Evolutionary conservation across 64 coral and sea anemone species (phyloP).

Genomic region (Dendronephthya gigantea): DNA sequence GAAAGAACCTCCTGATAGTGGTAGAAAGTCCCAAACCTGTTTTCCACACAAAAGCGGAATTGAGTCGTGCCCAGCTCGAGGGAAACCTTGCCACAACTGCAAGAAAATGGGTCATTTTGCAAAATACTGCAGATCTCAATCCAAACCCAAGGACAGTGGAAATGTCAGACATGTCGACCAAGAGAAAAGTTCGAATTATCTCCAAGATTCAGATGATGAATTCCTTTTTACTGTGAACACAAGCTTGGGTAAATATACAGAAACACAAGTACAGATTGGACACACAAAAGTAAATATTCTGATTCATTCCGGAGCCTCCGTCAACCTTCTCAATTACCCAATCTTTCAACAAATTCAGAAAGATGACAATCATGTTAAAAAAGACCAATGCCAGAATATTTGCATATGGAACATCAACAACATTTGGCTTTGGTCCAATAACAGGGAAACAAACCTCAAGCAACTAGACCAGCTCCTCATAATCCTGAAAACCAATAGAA

Average conservation of each 20-base stretch:
- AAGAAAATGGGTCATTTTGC: conserved; percentile 11
- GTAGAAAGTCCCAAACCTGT: neutral
- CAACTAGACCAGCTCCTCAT: neutral
- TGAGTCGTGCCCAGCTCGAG: neutral
- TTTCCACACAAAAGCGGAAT: neutral
- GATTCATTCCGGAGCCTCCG: neutral
- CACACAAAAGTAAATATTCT: conserved; percentile 6
- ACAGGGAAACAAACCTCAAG: neutral
- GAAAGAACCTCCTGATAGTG: too few species aligned
- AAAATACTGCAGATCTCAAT: neutral
- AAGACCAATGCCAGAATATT: neutral
- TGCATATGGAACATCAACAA: neutral
- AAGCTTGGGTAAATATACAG: neutral
- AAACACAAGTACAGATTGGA: neutral
- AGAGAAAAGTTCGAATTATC: neutral
- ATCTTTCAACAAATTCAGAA: neutral
- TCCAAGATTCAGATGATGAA: neutral
- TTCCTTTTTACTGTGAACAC: neutral
- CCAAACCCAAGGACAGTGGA: neutral
- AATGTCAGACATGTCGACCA: neutral
- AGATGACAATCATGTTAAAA: neutral
- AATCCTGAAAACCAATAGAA: neutral
- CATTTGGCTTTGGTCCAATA: neutral
- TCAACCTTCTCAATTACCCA: neutral
- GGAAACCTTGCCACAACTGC: neutral